phyloP scores from a whole-genome alignment of 2,797 vertebrate genomes.

The Furcifer pardalis region DNA sequence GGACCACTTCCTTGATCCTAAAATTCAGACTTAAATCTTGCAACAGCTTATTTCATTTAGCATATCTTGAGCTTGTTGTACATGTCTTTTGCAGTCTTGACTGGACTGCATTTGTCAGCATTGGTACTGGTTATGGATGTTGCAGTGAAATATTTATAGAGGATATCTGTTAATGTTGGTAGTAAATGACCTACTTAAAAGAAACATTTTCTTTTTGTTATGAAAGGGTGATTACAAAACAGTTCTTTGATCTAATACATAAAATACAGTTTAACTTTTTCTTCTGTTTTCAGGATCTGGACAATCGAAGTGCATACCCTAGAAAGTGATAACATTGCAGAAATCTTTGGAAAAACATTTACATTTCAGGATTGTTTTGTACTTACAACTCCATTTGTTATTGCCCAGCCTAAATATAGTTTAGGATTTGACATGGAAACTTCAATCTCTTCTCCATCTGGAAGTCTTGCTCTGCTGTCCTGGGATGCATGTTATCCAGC shows the following conservation, averaged over 20 bases:
- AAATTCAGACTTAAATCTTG: no score
- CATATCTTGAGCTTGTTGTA: no score
- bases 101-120: no score
- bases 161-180: background rate
- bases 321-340: conserved; percentile 8
- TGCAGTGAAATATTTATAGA: background rate
- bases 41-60: no score
- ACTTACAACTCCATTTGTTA: conserved; percentile 8
- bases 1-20: no score
- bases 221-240: background rate
- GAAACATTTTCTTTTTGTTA: background rate
- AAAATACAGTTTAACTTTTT: background rate
- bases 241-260: background rate
- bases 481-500: conserved; percentile 10
- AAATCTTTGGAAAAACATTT: conserved; percentile 39
- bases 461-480: background rate
- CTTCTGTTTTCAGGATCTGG: conserved; percentile 52
- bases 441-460: background rate
- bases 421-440: background rate
- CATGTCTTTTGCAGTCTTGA: no score
- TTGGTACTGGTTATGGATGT: background rate
- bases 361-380: conserved; percentile 64
- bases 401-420: background rate
- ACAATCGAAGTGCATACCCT: background rate
- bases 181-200: background rate